These are phyloP conservation scores for Maniola jurtina DNA, from an alignment of 1,140 invertebrate species.

Conservation along the genomic window DNA sequence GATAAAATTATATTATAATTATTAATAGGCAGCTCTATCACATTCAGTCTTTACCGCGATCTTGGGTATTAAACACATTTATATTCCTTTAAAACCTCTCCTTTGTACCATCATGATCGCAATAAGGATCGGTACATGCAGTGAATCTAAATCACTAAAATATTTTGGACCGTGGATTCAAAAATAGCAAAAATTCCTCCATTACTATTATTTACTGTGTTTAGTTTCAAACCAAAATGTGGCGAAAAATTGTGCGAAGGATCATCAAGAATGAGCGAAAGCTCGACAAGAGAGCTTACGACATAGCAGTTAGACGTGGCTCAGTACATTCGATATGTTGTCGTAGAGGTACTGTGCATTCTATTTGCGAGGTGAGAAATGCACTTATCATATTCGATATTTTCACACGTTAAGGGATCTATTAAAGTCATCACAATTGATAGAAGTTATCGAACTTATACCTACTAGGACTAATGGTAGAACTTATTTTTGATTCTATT, in stretches of 20 bases:
- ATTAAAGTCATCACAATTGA: neutral
- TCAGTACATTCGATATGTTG: constrained; percentile 49
- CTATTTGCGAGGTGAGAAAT: constrained; percentile 57
- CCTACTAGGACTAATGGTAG: no score
- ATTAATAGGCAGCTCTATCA: neutral
- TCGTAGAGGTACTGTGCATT: constrained; percentile 54
- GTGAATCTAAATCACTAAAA: neutral
- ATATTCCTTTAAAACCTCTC: neutral
- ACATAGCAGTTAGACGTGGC: constrained; percentile 46
- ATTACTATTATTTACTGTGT: neutral
- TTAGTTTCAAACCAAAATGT: constrained; percentile 22
- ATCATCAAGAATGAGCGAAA: constrained; percentile 53
- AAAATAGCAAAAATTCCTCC: neutral
- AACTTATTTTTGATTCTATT: no score
- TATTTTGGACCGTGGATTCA: neutral
- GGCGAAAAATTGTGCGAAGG: constrained; percentile 47
- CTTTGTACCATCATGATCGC: neutral
- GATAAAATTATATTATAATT: constrained; percentile 9
- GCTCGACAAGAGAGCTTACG: constrained; percentile 49
- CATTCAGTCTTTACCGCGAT: constrained; percentile 1
- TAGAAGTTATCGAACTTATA: no score
- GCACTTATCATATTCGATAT: neutral
- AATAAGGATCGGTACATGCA: neutral
- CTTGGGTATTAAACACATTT: neutral
- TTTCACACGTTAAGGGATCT: neutral